Conservation (phyloP, 2,797 vertebrate species). For the Lerista edwardsae region DNA sequence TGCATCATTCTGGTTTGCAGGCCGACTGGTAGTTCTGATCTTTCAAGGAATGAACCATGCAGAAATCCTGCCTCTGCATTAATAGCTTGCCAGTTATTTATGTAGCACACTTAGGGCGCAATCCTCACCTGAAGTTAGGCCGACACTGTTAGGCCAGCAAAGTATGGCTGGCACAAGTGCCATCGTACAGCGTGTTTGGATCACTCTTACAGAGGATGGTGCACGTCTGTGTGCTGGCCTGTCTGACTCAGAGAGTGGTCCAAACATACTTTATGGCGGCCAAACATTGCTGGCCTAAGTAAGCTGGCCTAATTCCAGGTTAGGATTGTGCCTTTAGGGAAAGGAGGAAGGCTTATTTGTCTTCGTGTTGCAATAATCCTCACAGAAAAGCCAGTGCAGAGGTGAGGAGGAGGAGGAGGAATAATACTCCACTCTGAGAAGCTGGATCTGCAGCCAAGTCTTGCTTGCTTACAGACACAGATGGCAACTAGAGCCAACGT, state of each 20-base stretch:
- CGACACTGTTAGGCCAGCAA: no score
- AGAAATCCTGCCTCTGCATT: slow-evolving; percentile 37
- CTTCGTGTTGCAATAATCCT: slow-evolving; percentile 58
- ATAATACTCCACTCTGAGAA: slow-evolving; percentile 61
- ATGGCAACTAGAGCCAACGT: slow-evolving; percentile 71
- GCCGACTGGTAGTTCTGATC: neutral
- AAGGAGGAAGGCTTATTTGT: slow-evolving; percentile 52
- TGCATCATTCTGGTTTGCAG: slow-evolving; percentile 31
- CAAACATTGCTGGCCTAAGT: no score
- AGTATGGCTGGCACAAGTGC: no score
- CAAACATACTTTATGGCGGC: no score
- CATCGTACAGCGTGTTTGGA: no score
- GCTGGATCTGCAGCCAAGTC: slow-evolving; percentile 68
- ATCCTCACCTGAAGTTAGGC: no score
- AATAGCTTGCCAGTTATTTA: slow-evolving; percentile 32
- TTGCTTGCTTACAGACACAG: slow-evolving; percentile 75
- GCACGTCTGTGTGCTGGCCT: no score
- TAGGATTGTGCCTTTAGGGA: no score
- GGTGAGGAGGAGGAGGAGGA: slow-evolving; percentile 56
- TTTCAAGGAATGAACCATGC: slow-evolving; percentile 36
- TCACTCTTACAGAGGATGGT: no score
- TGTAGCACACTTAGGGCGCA: slow-evolving; percentile 11
- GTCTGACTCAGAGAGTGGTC: no score
- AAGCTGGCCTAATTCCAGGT: no score
- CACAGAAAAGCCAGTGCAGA: slow-evolving; percentile 58